Evolutionary conservation across 2,797 vertebrate species (phyloP).

Genomic region (Melanotaenia pygmaea): DNA sequence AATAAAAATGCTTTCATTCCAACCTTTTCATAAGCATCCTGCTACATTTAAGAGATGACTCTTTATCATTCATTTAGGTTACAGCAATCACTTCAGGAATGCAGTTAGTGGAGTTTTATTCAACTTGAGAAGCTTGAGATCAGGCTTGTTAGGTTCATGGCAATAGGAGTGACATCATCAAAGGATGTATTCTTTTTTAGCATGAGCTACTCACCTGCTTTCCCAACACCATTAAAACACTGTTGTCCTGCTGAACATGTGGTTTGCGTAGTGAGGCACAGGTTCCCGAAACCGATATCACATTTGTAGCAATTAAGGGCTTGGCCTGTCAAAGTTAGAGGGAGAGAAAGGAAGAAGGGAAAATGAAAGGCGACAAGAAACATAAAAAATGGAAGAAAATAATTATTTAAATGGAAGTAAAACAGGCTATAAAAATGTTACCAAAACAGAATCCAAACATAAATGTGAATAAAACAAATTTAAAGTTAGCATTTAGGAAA

Average conservation of each 20-base stretch:
- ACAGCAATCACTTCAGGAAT: background rate
- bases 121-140: background rate
- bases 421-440: background rate
- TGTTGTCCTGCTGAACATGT: accelerated
- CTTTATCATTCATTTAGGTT: too few species aligned
- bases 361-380: background rate
- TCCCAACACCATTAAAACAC: conserved; percentile 71
- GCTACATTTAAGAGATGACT: background rate
- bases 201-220: conserved; percentile 64
- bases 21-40: background rate
- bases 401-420: background rate
- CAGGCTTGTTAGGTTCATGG: background rate
- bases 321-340: conserved; percentile 61
- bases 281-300: accelerated
- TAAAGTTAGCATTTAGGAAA: too few species aligned
- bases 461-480: background rate
- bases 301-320: conserved; percentile 78
- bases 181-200: background rate
- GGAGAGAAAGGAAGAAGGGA: too few species aligned
- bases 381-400: background rate
- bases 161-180: too few species aligned
- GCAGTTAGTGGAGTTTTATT: background rate
- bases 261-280: conserved; percentile 46
- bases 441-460: background rate
- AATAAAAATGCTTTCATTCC: background rate